Conservation (phyloP, 2,797 vertebrate species). For the Anas acuta region DNA sequence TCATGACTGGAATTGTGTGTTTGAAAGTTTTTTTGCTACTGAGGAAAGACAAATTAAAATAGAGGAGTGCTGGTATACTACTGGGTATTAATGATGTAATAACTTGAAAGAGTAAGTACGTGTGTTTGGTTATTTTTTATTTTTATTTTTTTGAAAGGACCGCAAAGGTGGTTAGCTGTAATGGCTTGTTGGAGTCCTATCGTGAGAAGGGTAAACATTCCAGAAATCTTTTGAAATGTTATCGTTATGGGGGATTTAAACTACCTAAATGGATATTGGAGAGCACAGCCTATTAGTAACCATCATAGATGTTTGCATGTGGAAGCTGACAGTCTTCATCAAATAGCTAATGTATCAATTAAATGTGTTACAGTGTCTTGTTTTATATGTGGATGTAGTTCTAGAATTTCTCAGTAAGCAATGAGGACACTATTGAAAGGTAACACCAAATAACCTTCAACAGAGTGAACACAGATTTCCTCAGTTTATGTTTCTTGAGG, state of each 20-base stretch:
- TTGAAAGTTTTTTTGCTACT: background rate
- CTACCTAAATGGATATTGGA: background rate
- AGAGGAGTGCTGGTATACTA: background rate
- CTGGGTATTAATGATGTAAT: background rate
- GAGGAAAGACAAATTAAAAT: background rate
- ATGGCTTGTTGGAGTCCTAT: background rate
- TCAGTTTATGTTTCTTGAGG: background rate
- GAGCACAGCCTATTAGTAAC: background rate
- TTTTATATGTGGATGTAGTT: background rate
- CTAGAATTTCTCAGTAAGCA: background rate
- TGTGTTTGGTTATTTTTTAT: background rate
- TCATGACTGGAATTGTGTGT: background rate
- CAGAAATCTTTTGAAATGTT: background rate
- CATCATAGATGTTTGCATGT: background rate
- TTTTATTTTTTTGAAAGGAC: background rate
- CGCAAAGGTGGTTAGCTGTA: background rate
- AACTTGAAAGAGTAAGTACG: background rate
- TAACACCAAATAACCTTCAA: background rate
- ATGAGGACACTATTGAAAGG: background rate
- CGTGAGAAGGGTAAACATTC: background rate
- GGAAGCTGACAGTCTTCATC: background rate
- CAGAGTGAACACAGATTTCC: background rate
- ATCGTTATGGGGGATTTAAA: background rate
- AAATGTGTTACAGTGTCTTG: background rate
- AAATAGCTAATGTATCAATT: background rate